phyloP scores from a whole-genome alignment of 2,797 vertebrate species.

The Acrossocheilus wenchowensis region DNA sequence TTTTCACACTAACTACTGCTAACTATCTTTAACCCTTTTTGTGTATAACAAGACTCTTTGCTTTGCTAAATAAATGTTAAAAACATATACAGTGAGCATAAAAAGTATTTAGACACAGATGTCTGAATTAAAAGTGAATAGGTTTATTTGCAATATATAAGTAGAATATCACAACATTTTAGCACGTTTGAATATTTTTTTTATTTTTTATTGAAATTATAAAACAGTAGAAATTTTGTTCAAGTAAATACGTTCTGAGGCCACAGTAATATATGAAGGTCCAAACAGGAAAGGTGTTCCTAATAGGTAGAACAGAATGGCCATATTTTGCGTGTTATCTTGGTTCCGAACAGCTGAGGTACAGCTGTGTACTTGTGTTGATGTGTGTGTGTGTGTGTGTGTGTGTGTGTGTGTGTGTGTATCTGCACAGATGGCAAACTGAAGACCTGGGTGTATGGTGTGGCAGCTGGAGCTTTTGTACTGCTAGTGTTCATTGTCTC shows the following conservation, averaged over 20 bases:
- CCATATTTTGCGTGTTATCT: not conserved
- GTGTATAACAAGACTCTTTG: not conserved
- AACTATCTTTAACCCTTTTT: not conserved
- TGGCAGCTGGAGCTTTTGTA: conserved; percentile 94
- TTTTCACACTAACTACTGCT: conserved; percentile 9
- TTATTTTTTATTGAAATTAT: too few relatives aligned
- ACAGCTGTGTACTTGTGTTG: conserved; percentile 28
- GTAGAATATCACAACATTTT: not conserved
- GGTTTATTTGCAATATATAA: not conserved
- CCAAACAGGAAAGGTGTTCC: not conserved
- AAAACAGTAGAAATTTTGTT: too few relatives aligned
- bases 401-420: conserved; percentile 52
- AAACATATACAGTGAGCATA: not conserved
- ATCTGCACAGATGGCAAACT: conserved; percentile 91
- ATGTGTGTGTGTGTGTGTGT: not conserved
- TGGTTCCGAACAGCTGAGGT: conserved; percentile 16
- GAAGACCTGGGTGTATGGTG: conserved; percentile 99
- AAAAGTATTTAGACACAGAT: not conserved
- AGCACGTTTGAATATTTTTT: not conserved
- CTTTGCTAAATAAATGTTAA: not conserved
- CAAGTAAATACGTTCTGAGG: not conserved
- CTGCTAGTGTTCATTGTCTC: conserved; percentile 96
- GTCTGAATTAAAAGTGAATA: not conserved
- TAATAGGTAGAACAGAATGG: conserved; percentile 1
- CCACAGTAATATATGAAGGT: not conserved